phyloP scores from a whole-genome alignment of 92 coral and sea anemone genomes.

The Parazoanthus darwini region DNA sequence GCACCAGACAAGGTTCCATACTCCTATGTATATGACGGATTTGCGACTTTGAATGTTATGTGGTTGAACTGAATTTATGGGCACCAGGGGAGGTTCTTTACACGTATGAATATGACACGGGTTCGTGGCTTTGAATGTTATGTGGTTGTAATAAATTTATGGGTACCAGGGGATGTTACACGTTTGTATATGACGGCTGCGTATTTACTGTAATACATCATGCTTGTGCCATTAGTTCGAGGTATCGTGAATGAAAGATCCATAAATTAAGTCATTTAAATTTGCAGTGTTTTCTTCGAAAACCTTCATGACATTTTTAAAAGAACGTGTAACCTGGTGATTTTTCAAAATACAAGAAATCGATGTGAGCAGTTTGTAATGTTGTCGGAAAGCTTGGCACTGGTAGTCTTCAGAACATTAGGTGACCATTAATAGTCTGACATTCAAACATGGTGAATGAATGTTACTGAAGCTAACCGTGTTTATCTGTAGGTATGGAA shows the following conservation, averaged over 20 bases:
- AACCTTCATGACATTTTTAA: neutral
- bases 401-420: neutral
- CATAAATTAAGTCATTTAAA: neutral
- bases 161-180: neutral
- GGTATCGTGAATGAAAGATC: neutral
- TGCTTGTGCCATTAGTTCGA: neutral
- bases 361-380: neutral
- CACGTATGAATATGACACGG: constrained; percentile 59
- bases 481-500: constrained; percentile 75
- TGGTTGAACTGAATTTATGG: constrained; percentile 56
- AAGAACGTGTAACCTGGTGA: neutral
- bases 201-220: neutral
- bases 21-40: constrained; percentile 58
- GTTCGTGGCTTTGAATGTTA: neutral
- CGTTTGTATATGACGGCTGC: neutral
- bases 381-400: neutral
- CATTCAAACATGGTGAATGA: too few species aligned
- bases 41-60: neutral
- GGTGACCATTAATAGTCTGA: neutral
- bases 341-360: too few species aligned
- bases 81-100: constrained; percentile 80
- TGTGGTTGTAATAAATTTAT: neutral
- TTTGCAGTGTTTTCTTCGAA: neutral
- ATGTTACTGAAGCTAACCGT: neutral
- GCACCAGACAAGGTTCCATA: constrained; percentile 44